Base-by-base conservation (phyloP, 2,797 vertebrate species). In the Geotrypetes seraphini region DNA sequence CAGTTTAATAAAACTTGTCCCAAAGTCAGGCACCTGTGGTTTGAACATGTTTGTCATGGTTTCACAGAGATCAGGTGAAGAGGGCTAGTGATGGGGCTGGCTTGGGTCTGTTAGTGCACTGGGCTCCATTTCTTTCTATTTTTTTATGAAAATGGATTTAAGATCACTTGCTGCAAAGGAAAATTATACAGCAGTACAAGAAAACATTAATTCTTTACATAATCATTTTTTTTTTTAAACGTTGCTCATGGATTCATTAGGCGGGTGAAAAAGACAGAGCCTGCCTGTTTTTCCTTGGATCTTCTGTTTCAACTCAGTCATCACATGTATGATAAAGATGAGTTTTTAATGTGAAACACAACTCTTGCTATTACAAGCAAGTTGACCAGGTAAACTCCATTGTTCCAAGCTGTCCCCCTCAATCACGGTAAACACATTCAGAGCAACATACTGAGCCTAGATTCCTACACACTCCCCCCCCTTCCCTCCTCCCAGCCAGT, bases 51-150 rank as follows among this genome's bases (percentile, higher is more conserved):
- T 23, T 34, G 48, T 42, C 32, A 25, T 1, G 46, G 65, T 59
- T 53, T 53, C 47, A 60, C 26, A 57, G 51, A n/a, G n/a, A n/a
- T 47, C 28, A 47, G 40, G 33, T 43, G n/a, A 33, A 42, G 65
- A 47, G 51, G 50, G 29, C 57, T 45, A 33, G 32, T 57, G 47
- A 45, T n/a, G n/a, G n/a, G n/a, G n/a, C n/a, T n/a, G n/a, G n/a
- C n/a, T 59, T 47, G 54, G 19, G 59, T 60, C 60, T 51, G 47
- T 61, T 74, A 68, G 62, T 69, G 66, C 63, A 69, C 31, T 22
- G 46, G 58, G 64, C 56, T 57, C 38, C 34, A 50, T 62, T 39
- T 55, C 54, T 50, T 50, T 40, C 61, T n/a, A 49, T 63, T 59
- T 53, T n/a, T 47, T 51, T 47, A 55, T 44, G 57, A 53, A 31